Evolutionary conservation across 1,140 invertebrate genomes (phyloP), one percentile per base, ranked within the genome.

Genomic region (Homarus americanus): DNA sequence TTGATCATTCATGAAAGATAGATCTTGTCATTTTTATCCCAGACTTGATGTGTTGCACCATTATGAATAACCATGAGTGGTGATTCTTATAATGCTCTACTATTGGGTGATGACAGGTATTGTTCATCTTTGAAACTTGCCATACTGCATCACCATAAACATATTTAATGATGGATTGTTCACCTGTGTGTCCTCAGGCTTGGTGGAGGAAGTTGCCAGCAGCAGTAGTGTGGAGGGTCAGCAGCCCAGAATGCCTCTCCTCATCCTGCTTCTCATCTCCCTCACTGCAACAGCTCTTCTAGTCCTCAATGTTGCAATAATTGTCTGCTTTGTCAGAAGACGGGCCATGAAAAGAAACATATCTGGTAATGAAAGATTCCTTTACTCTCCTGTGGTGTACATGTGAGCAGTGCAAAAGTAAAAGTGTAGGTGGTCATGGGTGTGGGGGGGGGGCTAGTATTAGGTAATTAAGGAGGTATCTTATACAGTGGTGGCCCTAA

Each of bases 251-350:
- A 73, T 90, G 41, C 73, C 87, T 10, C 80, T 79, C 20, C 87
- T 90, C 28, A 83, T 83, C 3, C 44, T 90, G 15, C 80, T 90
- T 9, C 69, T 90, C 80, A 82, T 90, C 53, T 83, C 49, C 12
- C 87, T 90, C 69, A 83, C 87, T 12, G 80, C 78, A 41, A 78
- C 88, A 2, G 80, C 88, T 0, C 72, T 90, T 28, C 53, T 90
- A 9, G 88, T 90, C 34, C 88, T 90, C 49, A 90, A 90, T 69
- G 40, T 90, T 34, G 69, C 88, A 49, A 90, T 90, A 34, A 76
- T 90, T 53, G 80, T 83, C 72, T 90, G 88, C 72, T 90, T 84
- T 69, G 24, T 90, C 40, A 76, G 69, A 36, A 36, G 88, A 2
- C 80, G 69, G 17, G 79, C 88, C 5, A 34, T 58, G 9, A 90